These are phyloP conservation scores for Eretmocerus hayati DNA, from an alignment of 2,888 invertebrate genomes.

Conservation along the genomic window DNA sequence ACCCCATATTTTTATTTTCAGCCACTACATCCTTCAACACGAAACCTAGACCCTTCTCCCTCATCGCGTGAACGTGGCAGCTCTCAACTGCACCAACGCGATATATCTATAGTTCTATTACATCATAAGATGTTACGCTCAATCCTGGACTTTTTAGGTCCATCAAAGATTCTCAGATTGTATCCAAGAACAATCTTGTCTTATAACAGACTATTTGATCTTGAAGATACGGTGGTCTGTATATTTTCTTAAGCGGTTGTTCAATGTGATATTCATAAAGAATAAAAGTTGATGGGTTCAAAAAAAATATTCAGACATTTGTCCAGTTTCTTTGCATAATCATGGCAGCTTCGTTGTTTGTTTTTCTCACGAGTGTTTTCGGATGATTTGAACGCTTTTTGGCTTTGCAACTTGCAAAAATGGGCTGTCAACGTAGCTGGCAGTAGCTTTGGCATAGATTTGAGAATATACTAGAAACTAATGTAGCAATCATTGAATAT, in stretches of 20 bases:
- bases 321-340: constrained; percentile 9
- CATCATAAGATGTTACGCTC: constrained; percentile 19
- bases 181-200: constrained; percentile 9
- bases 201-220: constrained; percentile 21
- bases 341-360: constrained; percentile 11
- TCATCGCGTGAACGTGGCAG: constrained; percentile 49
- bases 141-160: constrained; percentile 9
- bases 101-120: too few relatives aligned
- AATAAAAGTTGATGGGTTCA: constrained; percentile 15
- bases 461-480: too few relatives aligned
- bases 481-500: too few relatives aligned
- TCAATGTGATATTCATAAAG: constrained; percentile 13
- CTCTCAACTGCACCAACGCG: constrained; percentile 39
- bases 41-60: constrained; percentile 56
- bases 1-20: constrained; percentile 48
- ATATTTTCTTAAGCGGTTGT: constrained; percentile 13
- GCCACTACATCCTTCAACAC: constrained; percentile 56
- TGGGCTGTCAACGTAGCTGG: too few relatives aligned
- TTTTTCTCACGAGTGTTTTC: neutral
- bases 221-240: neutral
- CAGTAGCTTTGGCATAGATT: too few relatives aligned
- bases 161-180: constrained; percentile 3
- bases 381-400: constrained; percentile 16
- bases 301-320: neutral
- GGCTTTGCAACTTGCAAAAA: too few relatives aligned